These are phyloP conservation scores for Latrodectus geometricus DNA, from an alignment of 1,140 invertebrate genomes.

Conservation along the genomic window DNA sequence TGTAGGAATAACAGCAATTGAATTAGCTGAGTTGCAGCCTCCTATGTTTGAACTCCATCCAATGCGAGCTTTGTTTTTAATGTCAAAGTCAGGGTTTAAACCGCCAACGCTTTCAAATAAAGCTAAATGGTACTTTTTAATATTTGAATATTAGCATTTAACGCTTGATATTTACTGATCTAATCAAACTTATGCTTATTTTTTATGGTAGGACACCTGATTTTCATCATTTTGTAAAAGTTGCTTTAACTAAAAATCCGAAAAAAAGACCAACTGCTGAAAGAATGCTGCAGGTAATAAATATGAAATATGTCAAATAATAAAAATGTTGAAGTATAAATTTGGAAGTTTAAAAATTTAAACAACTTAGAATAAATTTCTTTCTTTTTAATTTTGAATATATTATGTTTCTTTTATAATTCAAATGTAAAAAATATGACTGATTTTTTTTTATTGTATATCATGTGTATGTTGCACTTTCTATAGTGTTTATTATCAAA, in stretches of 20 bases:
- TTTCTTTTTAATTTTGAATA: too few relatives aligned
- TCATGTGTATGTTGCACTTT: too few relatives aligned
- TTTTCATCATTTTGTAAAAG: constrained; percentile 98
- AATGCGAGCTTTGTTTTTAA: constrained; percentile 96
- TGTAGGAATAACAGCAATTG: constrained; percentile 98
- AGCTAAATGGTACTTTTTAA: constrained; percentile 82
- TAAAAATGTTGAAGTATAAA: too few relatives aligned
- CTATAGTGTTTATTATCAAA: too few relatives aligned
- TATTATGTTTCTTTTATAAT: too few relatives aligned
- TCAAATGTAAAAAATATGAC: too few relatives aligned
- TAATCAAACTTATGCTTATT: constrained; percentile 39
- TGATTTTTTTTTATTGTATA: too few relatives aligned
- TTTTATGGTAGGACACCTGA: constrained; percentile 78
- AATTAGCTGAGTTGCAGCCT: constrained; percentile 97
- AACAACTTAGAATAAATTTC: too few relatives aligned
- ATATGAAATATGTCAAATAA: too few relatives aligned
- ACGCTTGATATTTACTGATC: constrained; percentile 26
- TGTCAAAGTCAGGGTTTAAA: constrained; percentile 99
- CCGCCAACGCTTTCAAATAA: constrained; percentile 96
- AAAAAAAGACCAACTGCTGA: constrained; percentile 98
- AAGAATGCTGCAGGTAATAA: constrained; percentile 76
- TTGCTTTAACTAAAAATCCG: constrained; percentile 98
- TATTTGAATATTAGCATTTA: neutral
- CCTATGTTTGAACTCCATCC: constrained; percentile 99
- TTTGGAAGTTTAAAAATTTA: too few relatives aligned